Evolutionary conservation across 2,888 invertebrate species (phyloP), one percentile per base, ranked within the genome.

Genomic region (Apamea epomidion): DNA sequence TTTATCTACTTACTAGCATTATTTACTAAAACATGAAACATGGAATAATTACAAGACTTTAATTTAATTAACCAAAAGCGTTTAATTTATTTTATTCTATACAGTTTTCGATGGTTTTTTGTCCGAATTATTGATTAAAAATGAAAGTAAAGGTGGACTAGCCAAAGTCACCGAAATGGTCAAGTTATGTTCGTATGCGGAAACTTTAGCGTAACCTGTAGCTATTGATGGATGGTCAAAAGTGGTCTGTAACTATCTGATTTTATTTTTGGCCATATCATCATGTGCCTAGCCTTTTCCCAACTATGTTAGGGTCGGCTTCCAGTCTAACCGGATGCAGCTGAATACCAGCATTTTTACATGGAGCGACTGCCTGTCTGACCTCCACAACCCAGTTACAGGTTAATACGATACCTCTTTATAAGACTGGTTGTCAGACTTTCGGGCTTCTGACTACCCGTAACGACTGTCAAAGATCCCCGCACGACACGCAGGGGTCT

Each of bases 81-180:
- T 58, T 58, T 14, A 14, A 54, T 76, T 58, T 21, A 37, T 67
- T 78, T 25, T 3, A 77, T 32, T 21, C n/a, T 29, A 37, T 37
- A 21, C 10, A 37, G 16, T 37, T 68, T 25, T 58, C 25, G 32
- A n/a, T 37, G 18, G 25, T 68, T 73, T 45, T 54, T 68, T 48
- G n/a, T 21, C n/a, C n/a, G n/a, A 51, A 32, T 78, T n/a, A 25
- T 45, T 58, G 3, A 12, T 18, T 12, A 60, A n/a, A n/a, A 78
- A 60, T 70, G 21, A 71, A 42, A 37, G 45, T 72, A 54, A 80
- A 72, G 80, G 71, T 65, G 16, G 51, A 78, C 62, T 51, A n/a
- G 51, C 21, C 18, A 64, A 60, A 32, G 21, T 54, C 10, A 78
- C 54, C 12, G 2, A 45, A 77, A 54, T 65, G 32, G 12, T 51